Conservation (phyloP, 2,113 vertebrate species). For the Protobothrops mucrosquamatus region DNA sequence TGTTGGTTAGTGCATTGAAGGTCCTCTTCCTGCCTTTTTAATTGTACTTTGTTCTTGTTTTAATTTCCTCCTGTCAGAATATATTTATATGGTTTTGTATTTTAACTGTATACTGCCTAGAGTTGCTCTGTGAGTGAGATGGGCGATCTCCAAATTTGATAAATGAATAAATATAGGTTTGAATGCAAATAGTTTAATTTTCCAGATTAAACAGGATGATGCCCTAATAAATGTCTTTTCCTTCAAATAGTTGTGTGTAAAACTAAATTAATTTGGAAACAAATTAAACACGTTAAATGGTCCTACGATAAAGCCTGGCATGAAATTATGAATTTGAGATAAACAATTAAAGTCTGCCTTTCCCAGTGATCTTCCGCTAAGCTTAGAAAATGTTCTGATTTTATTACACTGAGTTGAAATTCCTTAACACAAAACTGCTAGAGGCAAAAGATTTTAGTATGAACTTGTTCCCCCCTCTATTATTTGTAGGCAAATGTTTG, state of each 20-base stretch:
- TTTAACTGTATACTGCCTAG: background rate
- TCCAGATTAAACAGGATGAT: background rate
- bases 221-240: background rate
- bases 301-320: background rate
- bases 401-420: background rate
- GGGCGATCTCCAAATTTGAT: background rate
- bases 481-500: background rate
- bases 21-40: no score
- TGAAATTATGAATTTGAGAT: background rate
- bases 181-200: background rate
- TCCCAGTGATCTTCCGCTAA: slow-evolving; percentile 1
- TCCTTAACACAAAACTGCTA: slow-evolving; percentile 12
- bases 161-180: background rate
- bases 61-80: no score
- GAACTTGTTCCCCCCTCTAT: background rate
- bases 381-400: background rate
- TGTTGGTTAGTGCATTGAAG: no score
- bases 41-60: no score
- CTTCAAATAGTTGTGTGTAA: background rate
- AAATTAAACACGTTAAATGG: background rate
- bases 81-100: no score
- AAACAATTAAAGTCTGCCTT: slow-evolving; percentile 2
- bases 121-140: background rate
- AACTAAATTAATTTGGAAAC: background rate
- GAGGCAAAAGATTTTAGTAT: slow-evolving; percentile 16